Evolutionary conservation across 1,140 invertebrate species (phyloP).

Genomic region (Drosophila littoralis): DNA sequence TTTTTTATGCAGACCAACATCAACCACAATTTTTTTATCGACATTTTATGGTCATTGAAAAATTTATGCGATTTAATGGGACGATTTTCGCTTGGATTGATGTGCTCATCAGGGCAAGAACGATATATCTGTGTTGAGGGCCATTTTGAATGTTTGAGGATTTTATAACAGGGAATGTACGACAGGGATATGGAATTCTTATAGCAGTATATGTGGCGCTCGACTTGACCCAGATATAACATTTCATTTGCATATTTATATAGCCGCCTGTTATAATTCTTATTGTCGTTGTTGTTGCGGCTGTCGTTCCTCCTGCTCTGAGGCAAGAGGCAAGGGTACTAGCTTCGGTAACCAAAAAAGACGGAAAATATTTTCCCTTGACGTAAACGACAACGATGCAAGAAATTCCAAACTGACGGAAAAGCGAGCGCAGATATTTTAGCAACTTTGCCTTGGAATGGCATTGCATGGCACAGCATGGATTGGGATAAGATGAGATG

Average conservation of each 20-base stretch:
- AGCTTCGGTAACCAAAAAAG: slow-evolving; percentile 8
- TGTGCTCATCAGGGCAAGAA: slow-evolving; percentile 20
- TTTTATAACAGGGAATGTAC: background rate
- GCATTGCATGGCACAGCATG: background rate
- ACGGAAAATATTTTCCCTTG: slow-evolving; percentile 66
- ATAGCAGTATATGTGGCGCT: slow-evolving; percentile 15
- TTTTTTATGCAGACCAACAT: slow-evolving; percentile 6
- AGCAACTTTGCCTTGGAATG: slow-evolving; percentile 52
- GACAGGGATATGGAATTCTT: background rate
- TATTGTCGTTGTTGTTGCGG: slow-evolving; percentile 27
- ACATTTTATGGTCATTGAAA: slow-evolving; percentile 51
- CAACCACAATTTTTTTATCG: slow-evolving; percentile 50
- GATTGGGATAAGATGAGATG: background rate
- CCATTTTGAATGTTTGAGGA: slow-evolving; percentile 19
- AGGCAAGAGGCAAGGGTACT: slow-evolving; percentile 6
- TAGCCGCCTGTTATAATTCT: slow-evolving; percentile 15
- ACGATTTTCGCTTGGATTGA: slow-evolving; percentile 42
- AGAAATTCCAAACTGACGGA: slow-evolving; percentile 80
- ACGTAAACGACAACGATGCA: slow-evolving; percentile 64
- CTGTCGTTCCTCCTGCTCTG: slow-evolving; percentile 6
- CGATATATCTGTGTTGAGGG: background rate
- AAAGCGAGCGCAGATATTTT: slow-evolving; percentile 74
- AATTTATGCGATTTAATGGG: slow-evolving; percentile 53
- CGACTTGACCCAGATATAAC: slow-evolving; percentile 43
- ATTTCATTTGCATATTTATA: slow-evolving; percentile 75